Base-by-base conservation (phyloP, 2,888 invertebrate species). In the Thymelicus sylvestris region DNA sequence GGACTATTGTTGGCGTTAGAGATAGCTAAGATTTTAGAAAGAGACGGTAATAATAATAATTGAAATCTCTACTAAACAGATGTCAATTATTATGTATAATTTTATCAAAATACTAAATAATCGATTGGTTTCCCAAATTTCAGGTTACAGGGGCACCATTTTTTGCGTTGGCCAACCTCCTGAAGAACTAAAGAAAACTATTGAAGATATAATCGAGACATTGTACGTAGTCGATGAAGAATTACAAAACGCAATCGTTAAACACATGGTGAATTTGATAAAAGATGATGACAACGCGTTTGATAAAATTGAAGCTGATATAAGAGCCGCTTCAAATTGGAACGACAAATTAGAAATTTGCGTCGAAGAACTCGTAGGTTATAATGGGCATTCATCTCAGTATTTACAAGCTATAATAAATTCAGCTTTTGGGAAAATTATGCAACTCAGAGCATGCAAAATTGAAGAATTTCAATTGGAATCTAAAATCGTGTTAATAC, bases 241-340 rank as follows among this genome's bases (percentile, higher is more conserved):
- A 6, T 75, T 86, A 4, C 81, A 86, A 71, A 73, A 83, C 50
- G 79, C 75, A 0, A 75, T 86, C 0, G 63, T 80, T 2, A 74
- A 74, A 1, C 83, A 86, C 63, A 83, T 87, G 79, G 80, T 73
- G 64, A 72, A 72, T n/a, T 66, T 85, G 10, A 81, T 86, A 76
- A 73, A 79, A 7, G 77, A 75, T 7, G 74, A 65, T 24, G 19
- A 65, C 24, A 31, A 50, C 2, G 12, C 59, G 1, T 65, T 65
- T n/a, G 24, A 24, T 2, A 64, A 69, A 59, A 59, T 69, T 50
- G 64, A 64, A 19, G 12, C 24, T 13, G 38, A 69, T 39, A 19
- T 69, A 19, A 47, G 47, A 6, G 24, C 31, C 2, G 57, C 63
- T 1, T 47, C 52, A 2, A 15, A 55, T 24, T 69, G 69, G 69